Base-by-base conservation (phyloP, 2,888 invertebrate species). In the Tenthredo mesomela region DNA sequence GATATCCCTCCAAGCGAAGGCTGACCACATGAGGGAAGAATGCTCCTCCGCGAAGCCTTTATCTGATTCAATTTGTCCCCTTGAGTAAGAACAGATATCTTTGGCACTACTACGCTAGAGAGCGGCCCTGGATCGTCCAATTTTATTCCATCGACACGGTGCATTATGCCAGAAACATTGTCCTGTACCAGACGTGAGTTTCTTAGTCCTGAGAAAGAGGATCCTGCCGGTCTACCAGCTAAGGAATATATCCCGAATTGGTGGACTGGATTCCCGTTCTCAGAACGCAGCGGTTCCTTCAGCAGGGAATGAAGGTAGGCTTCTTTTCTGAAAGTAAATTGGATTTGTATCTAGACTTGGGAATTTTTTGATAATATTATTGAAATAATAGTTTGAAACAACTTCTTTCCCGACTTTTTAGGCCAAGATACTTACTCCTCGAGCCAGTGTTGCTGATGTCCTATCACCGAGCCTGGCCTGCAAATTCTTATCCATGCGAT, bases 401-500 rank as follows among this genome's bases (percentile, higher is more conserved):
- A 61, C 29, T 65, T 29, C 33, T 33, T 7, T 67, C 33, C 15
- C 33, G 18, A 67, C 15, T 67, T 25, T 12, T 25, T 4, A 12
- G 18, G 1, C 25, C 50, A 29, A 25, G 40, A 43, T 85, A 88
- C 90, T 61, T 85, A 93, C 93, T 94, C 93, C 89, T 95, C 94
- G 43, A 97, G 93, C 95, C 96, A 97, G 87, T 96, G 95, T 94
- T 98, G 98, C 91, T 98, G 98, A 85, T 96, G 96, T 18, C 98
- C 98, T 90, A 98, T 98, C 54, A 98, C 97, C 50, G 97, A 97
- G 0, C 98, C 98, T 0, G 98, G 98, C 87, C 98, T 95, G 92
- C 97, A 98, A 86, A 98, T 96, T 88, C 98, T 94, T 93, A 97
- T 95, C 98, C 98, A 98, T 2, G 96, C 97, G 88, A 98, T 97